Conservation (phyloP, 2,797 vertebrate species). For the Brachyalestes nurse region DNA sequence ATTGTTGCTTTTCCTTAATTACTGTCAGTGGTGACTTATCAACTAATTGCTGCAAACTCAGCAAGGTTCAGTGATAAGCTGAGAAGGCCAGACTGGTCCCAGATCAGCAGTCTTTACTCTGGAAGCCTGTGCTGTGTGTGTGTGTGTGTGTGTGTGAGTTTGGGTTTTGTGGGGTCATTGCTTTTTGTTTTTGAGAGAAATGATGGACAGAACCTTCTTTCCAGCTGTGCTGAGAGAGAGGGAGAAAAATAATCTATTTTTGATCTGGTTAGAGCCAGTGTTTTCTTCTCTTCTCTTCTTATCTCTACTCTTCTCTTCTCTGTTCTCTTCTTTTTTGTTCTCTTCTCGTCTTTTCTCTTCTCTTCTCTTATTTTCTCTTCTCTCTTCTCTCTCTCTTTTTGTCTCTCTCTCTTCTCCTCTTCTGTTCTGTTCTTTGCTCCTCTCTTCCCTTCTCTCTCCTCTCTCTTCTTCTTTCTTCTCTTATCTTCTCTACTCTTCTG, state of each 20-base stretch:
- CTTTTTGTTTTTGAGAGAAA: slow-evolving; percentile 22
- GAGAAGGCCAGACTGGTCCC: background rate
- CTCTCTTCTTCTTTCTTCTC: slow-evolving; percentile 33
- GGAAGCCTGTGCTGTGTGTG: background rate
- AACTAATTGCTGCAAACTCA: no score
- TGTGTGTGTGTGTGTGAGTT: no score
- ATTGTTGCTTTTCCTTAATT: no score
- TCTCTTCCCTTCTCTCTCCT: background rate
- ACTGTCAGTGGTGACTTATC: no score
- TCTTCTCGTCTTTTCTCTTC: slow-evolving; percentile 17
- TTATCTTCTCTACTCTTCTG: slow-evolving; percentile 40
- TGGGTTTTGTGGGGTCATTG: background rate
- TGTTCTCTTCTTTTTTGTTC: no score
- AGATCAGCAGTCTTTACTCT: background rate
- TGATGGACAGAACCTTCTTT: slow-evolving; percentile 71
- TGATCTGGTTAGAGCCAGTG: no score
- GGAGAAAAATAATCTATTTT: slow-evolving; percentile 49
- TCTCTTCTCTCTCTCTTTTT: background rate
- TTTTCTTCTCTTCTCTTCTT: background rate
- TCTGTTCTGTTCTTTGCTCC: background rate
- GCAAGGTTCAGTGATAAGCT: no score
- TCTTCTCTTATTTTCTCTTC: background rate
- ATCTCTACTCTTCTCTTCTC: background rate
- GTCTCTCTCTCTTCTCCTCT: no score
- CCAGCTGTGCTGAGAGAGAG: slow-evolving; percentile 77